Conservation (phyloP, 2,888 invertebrate genomes). For the Cataglyphis altisquamis region DNA sequence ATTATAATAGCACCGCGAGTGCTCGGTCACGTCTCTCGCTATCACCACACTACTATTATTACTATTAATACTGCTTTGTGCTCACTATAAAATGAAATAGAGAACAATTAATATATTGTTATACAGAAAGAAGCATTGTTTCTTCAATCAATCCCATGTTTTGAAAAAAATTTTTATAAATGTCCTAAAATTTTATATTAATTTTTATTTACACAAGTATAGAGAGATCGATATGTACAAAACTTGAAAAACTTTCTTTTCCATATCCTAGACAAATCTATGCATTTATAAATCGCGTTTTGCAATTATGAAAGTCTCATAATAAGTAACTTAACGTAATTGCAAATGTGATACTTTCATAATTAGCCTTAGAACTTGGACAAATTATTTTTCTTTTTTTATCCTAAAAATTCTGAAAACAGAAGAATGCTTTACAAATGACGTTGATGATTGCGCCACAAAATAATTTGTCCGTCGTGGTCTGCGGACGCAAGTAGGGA, state of each 20-base stretch:
- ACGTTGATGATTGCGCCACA: conserved; percentile 88
- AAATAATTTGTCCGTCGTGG: conserved; percentile 92
- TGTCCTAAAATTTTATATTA: conserved; percentile 48
- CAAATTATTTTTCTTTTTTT: neutral
- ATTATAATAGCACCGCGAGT: conserved; percentile 51
- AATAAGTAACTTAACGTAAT: neutral
- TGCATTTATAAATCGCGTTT: neutral
- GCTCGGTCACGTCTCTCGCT: conserved; percentile 59
- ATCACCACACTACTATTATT: conserved; percentile 61
- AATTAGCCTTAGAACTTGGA: neutral
- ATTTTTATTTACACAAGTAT: neutral
- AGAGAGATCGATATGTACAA: neutral
- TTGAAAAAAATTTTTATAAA: conserved; percentile 26
- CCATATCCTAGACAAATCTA: conserved; percentile 1
- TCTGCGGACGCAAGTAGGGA: conserved; percentile 94
- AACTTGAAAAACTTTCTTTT: neutral
- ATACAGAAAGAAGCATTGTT: conserved; percentile 71
- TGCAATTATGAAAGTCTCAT: neutral
- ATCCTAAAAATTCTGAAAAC: neutral
- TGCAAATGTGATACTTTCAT: neutral
- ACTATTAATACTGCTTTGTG: conserved; percentile 67
- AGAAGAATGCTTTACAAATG: conserved; percentile 69
- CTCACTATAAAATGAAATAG: conserved; percentile 77
- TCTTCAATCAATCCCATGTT: conserved; percentile 48
- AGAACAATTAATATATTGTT: conserved; percentile 84